Conservation (phyloP, 2,113 vertebrate species). For the Thalassoma bifasciatum region DNA sequence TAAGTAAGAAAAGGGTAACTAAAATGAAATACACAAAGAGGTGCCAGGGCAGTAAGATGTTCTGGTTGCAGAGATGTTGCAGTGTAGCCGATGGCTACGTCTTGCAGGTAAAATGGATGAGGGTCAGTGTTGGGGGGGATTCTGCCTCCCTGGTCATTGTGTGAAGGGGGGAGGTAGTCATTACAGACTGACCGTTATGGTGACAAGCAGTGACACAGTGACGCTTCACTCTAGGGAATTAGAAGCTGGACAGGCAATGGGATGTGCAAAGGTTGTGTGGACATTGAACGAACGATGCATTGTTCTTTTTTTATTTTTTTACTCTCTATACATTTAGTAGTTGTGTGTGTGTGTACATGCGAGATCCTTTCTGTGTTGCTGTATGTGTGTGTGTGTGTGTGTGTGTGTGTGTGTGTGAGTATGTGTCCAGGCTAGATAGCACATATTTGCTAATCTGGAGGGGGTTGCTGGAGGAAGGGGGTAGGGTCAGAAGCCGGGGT, state of each 20-base stretch:
- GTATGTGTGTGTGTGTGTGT: background rate
- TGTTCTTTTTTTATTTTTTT: conserved; percentile 53
- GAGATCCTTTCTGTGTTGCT: conserved; percentile 27
- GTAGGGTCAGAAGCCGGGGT: conserved; percentile 74
- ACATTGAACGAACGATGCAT: conserved; percentile 28
- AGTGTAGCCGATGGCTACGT: background rate
- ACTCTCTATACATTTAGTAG: conserved; percentile 44
- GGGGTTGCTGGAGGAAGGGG: conserved; percentile 58
- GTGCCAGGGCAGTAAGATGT: conserved; percentile 10
- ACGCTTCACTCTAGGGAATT: conserved; percentile 65
- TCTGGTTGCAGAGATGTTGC: background rate
- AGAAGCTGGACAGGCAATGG: conserved; percentile 48
- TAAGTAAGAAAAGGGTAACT: background rate
- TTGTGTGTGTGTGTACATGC: conserved; percentile 45
- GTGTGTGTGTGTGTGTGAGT: conserved; percentile 30
- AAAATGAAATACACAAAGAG: background rate
- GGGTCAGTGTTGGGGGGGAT: conserved; percentile 44
- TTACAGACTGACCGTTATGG: conserved; percentile 75
- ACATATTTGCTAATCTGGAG: conserved; percentile 76
- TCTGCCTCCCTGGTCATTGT: conserved; percentile 58
- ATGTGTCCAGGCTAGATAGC: conserved; percentile 65
- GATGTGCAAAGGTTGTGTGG: conserved; percentile 64
- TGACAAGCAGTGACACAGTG: conserved; percentile 69
- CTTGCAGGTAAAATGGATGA: conserved; percentile 69
- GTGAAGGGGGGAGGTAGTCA: conserved; percentile 59